Evolutionary conservation across 2,888 invertebrate genomes (phyloP).

Genomic region (Ochropleura leucogaster): DNA sequence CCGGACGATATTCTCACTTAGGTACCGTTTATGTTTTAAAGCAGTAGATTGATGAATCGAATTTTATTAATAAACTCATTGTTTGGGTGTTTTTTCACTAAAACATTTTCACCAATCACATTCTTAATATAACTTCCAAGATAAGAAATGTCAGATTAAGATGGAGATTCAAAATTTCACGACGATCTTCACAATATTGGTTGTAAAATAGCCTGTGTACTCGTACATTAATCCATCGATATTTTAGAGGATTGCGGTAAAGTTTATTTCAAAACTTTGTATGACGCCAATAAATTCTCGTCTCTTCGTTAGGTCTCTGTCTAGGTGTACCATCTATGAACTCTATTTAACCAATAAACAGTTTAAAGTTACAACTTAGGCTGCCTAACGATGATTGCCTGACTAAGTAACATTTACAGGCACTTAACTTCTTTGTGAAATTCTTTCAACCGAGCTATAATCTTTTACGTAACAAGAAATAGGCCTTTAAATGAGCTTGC

Average conservation of each 20-base stretch:
- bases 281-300: constrained; percentile 3
- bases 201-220: background rate
- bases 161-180: background rate
- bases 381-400: constrained; percentile 52
- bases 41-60: background rate
- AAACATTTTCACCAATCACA: background rate
- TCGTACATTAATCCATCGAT: background rate
- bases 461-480: constrained; percentile 23
- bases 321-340: constrained; percentile 17
- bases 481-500: constrained; percentile 20
- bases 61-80: too few species aligned
- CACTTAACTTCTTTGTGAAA: constrained; percentile 35
- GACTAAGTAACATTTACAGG: constrained; percentile 39
- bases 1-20: too few species aligned
- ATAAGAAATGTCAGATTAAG: background rate
- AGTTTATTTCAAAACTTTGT: background rate
- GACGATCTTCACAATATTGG: background rate
- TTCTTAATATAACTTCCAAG: background rate
- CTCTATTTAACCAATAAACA: constrained; percentile 37
- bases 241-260: constrained; percentile 18
- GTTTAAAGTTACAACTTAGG: constrained; percentile 27
- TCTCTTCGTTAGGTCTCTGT: constrained; percentile 16
- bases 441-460: constrained; percentile 25
- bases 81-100: background rate
- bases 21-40: background rate